Base-by-base conservation (phyloP, 2,797 vertebrate genomes). In the Graptemys geographica region DNA sequence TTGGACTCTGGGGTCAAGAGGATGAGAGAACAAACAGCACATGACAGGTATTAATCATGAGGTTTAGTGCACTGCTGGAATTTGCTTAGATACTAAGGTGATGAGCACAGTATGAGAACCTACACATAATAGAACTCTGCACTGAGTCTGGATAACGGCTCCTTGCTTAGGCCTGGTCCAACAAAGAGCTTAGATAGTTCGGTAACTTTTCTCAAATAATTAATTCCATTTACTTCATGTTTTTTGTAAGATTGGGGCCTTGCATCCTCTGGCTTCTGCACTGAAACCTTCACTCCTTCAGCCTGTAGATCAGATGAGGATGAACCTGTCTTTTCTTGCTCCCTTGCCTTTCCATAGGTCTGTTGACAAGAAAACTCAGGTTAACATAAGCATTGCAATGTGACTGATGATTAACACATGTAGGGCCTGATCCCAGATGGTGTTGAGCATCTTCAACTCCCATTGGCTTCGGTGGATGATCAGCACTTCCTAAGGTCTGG, bases 361-460 rank as follows among this genome's bases (percentile, higher is more conserved):
- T 0, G 0, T 79, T 18, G 2, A 1, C 6, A 9, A 37, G 11
- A 89, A 78, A 81, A 12, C 5, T 78, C 11, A 0, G 3, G 84
- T 89, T 49, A 41, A 13, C 6, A 0, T 16, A 41, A 76, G 3
- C 79, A 62, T 53, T 83, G 5, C 4, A 21, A 31, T 83, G 51
- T 81, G n/a, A 31, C 56, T 79, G 85, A 83, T 51, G 52, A 51
- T 78, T 72, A 27, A 72, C 65, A 37, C 74, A 5, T 8, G 27
- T 28, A 78, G 44, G 27, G 44, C 74, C 44, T 31, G 44, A 78
- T 78, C 27, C 15, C 28, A 49, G 27, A 4, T 28, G 27, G 12
- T 49, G 4, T 10, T 4, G 27, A 49, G 25, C 25, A 49, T 49
- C 74, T 78, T 28, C 12, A 28, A 8, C 81, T 83, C 84, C 28